Percentiles rank a stretch among this genome's conserved stretches.
Evolutionary conservation across 2,113 vertebrate species (phyloP).

Genomic region (Nycticryphes semicollaris): DNA sequence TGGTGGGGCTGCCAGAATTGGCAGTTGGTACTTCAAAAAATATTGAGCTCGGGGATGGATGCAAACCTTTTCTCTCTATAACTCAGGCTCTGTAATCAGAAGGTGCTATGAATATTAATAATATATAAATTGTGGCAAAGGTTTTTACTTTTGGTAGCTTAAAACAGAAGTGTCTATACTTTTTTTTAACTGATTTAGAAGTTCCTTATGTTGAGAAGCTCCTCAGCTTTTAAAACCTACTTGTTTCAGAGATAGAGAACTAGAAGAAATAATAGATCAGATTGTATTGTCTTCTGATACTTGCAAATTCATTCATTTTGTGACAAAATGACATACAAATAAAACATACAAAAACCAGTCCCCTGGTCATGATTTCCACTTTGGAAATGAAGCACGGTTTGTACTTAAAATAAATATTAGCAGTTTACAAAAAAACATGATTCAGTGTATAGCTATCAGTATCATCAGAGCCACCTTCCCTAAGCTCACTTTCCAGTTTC

Average conservation of each 20-base stretch:
- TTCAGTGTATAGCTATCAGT: not conserved
- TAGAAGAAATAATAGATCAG: not conserved
- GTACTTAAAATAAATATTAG: not conserved
- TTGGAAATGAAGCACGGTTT: not conserved
- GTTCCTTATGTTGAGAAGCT: not conserved
- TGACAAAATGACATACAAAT: not conserved
- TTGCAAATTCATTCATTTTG: not conserved
- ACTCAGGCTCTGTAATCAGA: not conserved
- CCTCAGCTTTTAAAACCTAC: not conserved
- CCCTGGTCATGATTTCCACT: not conserved
- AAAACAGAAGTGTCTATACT: not conserved
- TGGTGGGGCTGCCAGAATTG: not conserved
- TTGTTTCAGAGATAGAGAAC: not conserved
- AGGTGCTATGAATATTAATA: not conserved
- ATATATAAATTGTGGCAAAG: not conserved
- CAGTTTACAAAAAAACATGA: not conserved
- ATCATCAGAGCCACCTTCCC: not conserved
- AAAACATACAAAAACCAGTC: not conserved
- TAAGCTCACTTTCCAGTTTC: not conserved
- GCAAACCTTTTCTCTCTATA: not conserved
- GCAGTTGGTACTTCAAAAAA: constrained; percentile 6
- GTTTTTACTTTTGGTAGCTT: not conserved
- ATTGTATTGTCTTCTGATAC: not conserved
- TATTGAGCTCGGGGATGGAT: not conserved
- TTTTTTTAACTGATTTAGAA: not conserved